phyloP scores from a whole-genome alignment of 2,797 vertebrate genomes.

The Arnoldichthys spilopterus region DNA sequence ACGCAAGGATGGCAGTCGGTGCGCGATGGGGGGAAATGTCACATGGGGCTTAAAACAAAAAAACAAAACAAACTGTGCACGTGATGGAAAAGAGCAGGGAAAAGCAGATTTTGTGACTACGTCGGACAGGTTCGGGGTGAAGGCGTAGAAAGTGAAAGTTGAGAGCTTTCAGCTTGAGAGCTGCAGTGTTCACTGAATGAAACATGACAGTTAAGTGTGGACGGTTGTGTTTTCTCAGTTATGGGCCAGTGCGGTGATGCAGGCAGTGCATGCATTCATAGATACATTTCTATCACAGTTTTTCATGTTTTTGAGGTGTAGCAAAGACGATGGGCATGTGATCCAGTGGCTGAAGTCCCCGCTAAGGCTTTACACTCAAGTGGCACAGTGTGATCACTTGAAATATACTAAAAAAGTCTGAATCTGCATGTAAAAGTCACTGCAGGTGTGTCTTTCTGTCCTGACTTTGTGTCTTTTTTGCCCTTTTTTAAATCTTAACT shows the following conservation, averaged over 20 bases:
- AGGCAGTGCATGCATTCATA: conserved; percentile 8
- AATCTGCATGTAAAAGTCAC: not conserved
- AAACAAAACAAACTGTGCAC: too few relatives aligned
- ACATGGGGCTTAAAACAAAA: conserved; percentile 62
- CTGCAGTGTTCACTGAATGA: conserved; percentile 52
- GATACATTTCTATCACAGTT: too few relatives aligned
- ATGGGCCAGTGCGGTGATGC: conserved; percentile 14
- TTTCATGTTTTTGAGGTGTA: conserved; percentile 1
- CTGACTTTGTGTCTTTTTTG: conserved; percentile 37
- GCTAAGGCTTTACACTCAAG: not conserved
- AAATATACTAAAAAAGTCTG: not conserved
- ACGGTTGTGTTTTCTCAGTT: not conserved
- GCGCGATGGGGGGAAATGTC: conserved; percentile 77
- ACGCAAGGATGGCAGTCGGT: conserved; percentile 78
- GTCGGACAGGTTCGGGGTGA: conserved; percentile 45
- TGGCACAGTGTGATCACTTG: not conserved
- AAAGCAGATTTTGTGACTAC: not conserved
- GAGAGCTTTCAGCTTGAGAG: conserved; percentile 49
- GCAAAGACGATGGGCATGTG: conserved; percentile 14
- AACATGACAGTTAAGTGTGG: conserved; percentile 36
- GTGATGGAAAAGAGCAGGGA: not conserved
- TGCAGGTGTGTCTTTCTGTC: conserved; percentile 65
- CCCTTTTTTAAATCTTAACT: conserved; percentile 51
- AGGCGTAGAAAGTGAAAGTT: conserved; percentile 65
- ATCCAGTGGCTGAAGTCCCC: not conserved